Evolutionary conservation across 2,888 invertebrate genomes (phyloP).

Genomic region (Xanthia icteritia): DNA sequence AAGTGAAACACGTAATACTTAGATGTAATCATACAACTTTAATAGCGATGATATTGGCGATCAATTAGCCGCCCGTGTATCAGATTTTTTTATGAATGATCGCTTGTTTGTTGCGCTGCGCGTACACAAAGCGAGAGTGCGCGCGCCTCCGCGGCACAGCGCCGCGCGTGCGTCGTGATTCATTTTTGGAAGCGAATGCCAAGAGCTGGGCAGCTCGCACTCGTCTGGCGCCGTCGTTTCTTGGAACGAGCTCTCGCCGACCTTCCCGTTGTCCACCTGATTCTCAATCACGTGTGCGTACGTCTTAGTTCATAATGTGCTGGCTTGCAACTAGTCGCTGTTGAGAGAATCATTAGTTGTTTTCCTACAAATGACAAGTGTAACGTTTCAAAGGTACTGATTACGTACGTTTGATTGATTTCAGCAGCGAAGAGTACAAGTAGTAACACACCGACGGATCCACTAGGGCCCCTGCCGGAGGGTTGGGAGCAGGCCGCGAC

Average conservation of each 20-base stretch:
- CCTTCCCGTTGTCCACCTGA: slow-evolving; percentile 83
- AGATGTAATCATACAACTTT: slow-evolving; percentile 46
- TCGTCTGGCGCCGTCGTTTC: slow-evolving; percentile 83
- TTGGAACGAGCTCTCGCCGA: slow-evolving; percentile 83
- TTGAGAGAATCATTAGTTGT: slow-evolving; percentile 83
- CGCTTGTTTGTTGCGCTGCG: slow-evolving; percentile 74
- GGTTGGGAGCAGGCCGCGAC: slow-evolving; percentile 97
- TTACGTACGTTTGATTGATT: slow-evolving; percentile 84
- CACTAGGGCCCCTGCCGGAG: slow-evolving; percentile 95
- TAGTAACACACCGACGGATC: slow-evolving; percentile 88
- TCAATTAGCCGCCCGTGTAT: slow-evolving; percentile 67
- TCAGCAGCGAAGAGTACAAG: slow-evolving; percentile 90
- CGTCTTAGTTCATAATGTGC: slow-evolving; percentile 77
- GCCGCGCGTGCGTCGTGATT: slow-evolving; percentile 65
- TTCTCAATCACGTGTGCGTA: slow-evolving; percentile 81
- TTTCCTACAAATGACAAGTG: slow-evolving; percentile 67
- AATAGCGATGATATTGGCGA: slow-evolving; percentile 68
- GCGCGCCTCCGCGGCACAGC: slow-evolving; percentile 55
- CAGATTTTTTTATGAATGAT: slow-evolving; percentile 83
- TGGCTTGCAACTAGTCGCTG: slow-evolving; percentile 88
- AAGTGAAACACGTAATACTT: slow-evolving; percentile 15
- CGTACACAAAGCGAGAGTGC: slow-evolving; percentile 69
- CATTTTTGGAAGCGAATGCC: slow-evolving; percentile 73
- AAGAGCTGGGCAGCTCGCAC: slow-evolving; percentile 67
- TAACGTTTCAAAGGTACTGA: slow-evolving; percentile 68